Base-by-base conservation (phyloP, 2,797 vertebrate species). In the Clarias fuscus region DNA sequence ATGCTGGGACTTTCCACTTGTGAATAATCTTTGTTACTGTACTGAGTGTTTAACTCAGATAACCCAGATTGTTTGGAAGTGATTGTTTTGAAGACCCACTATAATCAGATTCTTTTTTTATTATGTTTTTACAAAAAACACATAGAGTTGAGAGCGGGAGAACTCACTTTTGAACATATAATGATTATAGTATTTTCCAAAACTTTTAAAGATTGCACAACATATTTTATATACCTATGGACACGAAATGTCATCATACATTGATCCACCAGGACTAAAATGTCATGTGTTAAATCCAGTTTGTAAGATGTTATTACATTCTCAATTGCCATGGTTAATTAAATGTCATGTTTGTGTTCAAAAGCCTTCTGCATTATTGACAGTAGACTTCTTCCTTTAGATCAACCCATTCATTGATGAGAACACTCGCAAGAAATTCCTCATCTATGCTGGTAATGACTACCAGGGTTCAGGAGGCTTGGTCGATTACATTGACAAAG, bases 391-490 rank as follows among this genome's bases (percentile, higher is more conserved):
- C 84, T 3, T 89, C 90, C 43, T 84, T 1, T 89, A 99, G 98
- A 96, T 99, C 80, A 99, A 97, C 89, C 98, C 97, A 0, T 96
- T 99, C 91, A 99, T 99, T n/a, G 96, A 98, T 84, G 98, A 99
- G 92, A 99, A 99, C 90, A 99, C 97, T 24, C 94, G 97, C 3
- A 97, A 96, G 89, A 99, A 99, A 89, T 98, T 99, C 90, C 96
- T 99, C 30, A 96, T 99, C 89, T 99, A 98, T 40, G 98, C 97
- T 75, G 98, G 97, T 62, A 99, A 98, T 37, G 97, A 99, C 93
- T 99, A 98, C 93, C 97, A 98, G 92, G 97, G 95, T 40, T 95
- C 97, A 0, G 97, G 97, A 30, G 97, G 97, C n/a, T 89, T 99
- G 88, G 92, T 98, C 92, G 97, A 98, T 92, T 98, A 99, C 93